These are phyloP conservation scores for Folsomia candida DNA, from an alignment of 2,888 invertebrate genomes.

Conservation along the genomic window DNA sequence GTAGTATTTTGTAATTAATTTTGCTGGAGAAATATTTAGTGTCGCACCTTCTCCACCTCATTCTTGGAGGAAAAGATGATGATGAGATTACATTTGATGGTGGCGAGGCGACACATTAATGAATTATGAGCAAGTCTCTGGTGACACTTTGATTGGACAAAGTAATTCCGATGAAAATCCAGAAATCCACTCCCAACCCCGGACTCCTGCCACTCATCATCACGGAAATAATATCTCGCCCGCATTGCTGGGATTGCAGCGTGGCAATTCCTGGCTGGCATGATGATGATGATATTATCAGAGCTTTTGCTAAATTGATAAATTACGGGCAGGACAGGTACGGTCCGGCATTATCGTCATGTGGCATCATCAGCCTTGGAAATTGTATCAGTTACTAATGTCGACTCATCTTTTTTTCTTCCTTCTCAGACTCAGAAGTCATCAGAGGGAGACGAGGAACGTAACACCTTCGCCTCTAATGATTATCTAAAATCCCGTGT, in stretches of 20 bases:
- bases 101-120: constrained; percentile 47
- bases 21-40: background rate
- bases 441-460: background rate
- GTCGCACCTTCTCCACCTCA: too few species aligned
- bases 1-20: background rate
- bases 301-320: background rate
- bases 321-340: background rate
- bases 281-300: background rate
- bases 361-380: background rate
- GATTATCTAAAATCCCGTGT: background rate
- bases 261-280: background rate
- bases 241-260: too few species aligned
- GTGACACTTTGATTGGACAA: constrained; percentile 51
- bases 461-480: background rate
- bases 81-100: background rate
- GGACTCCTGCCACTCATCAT: constrained; percentile 18
- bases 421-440: background rate
- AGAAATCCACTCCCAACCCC: constrained; percentile 50
- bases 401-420: too few species aligned
- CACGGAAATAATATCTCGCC: background rate
- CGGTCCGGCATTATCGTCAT: background rate
- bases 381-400: background rate
- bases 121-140: constrained; percentile 49
- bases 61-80: too few species aligned
- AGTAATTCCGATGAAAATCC: constrained; percentile 48